These are phyloP conservation scores for Acleris literana DNA, from an alignment of 2,888 invertebrate genomes.

Conservation along the genomic window DNA sequence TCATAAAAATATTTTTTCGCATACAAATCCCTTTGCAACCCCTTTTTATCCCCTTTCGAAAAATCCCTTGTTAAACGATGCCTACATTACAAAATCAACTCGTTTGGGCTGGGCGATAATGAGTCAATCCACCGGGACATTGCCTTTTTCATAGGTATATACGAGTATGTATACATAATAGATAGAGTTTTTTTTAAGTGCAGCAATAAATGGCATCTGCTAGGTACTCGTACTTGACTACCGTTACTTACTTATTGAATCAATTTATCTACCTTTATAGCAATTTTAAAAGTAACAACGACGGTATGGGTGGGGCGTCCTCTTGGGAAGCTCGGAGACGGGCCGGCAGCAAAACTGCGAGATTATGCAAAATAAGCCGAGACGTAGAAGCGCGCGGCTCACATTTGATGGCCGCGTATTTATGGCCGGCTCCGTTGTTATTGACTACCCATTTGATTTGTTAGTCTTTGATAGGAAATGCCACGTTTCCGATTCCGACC, in stretches of 20 bases:
- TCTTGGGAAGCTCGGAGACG: constrained; percentile 7
- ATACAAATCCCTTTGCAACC: too few species aligned
- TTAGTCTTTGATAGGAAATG: constrained; percentile 8
- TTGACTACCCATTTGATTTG: constrained; percentile 22
- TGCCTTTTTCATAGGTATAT: too few species aligned
- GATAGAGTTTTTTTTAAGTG: too few species aligned
- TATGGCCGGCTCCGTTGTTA: constrained; percentile 10
- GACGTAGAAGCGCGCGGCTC: constrained; percentile 14
- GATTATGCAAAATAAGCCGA: constrained; percentile 17
- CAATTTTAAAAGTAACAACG: constrained; percentile 7
- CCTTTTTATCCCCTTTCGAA: too few species aligned
- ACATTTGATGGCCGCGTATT: constrained; percentile 17
- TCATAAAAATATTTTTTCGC: too few species aligned
- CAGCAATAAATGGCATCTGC: not conserved
- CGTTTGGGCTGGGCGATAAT: too few species aligned
- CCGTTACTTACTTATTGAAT: constrained; percentile 17
- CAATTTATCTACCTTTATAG: constrained; percentile 10
- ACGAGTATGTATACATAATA: too few species aligned
- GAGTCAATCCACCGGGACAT: too few species aligned
- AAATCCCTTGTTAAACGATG: too few species aligned
- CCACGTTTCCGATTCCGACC: not conserved
- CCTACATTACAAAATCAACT: too few species aligned
- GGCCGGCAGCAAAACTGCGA: constrained; percentile 12
- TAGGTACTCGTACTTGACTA: not conserved
- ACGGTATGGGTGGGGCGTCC: not conserved